These are phyloP conservation scores for Delphinapterus leucas DNA, from an alignment of 2,113 vertebrate genomes.

Conservation along the genomic window DNA sequence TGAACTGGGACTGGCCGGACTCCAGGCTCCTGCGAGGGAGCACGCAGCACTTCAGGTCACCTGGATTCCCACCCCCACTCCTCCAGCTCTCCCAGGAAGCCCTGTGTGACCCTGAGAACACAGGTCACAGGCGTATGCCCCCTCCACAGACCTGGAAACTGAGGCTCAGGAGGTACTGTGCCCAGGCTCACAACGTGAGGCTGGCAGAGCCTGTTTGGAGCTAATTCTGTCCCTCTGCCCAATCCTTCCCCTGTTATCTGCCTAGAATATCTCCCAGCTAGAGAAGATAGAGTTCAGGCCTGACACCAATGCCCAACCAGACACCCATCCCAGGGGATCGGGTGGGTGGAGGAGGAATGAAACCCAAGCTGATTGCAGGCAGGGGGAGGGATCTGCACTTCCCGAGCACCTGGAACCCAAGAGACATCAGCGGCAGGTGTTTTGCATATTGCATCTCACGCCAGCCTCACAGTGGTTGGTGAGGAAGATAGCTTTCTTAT, in stretches of 20 bases:
- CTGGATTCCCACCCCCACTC: background rate
- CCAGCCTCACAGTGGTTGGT: background rate
- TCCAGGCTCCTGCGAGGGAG: background rate
- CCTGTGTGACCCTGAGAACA: background rate
- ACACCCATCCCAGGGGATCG: background rate
- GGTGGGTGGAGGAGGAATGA: background rate
- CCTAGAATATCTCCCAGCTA: background rate
- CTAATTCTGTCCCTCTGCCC: background rate
- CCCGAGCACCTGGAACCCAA: background rate
- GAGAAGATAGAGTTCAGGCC: background rate
- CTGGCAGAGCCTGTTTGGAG: background rate
- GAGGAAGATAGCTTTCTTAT: background rate
- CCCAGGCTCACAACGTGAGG: background rate
- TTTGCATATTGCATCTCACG: background rate
- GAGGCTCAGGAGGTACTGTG: background rate
- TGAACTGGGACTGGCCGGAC: background rate
- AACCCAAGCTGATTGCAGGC: background rate
- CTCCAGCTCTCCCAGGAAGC: background rate
- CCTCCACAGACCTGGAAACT: background rate
- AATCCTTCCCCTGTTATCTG: background rate
- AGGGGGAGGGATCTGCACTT: background rate
- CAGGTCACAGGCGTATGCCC: accelerated
- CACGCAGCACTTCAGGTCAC: background rate
- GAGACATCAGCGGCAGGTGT: accelerated
- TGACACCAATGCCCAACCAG: background rate